Conservation (phyloP, 2,797 vertebrate genomes). For the Furcifer pardalis region DNA sequence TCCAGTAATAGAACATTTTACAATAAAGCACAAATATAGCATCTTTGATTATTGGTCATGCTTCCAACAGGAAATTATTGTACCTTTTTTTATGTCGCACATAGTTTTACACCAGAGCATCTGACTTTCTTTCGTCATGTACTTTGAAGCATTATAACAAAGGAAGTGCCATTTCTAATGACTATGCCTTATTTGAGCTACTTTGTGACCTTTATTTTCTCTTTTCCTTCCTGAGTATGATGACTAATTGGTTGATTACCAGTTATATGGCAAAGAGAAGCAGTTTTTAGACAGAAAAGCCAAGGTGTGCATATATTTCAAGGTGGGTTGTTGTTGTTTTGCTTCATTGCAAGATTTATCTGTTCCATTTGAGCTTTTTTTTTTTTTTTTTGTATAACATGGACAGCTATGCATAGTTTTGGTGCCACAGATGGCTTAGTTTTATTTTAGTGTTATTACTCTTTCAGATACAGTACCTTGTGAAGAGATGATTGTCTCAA, state of each 20-base stretch:
- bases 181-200: constrained; percentile 11
- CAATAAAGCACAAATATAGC: constrained; percentile 21
- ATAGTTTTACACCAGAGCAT: constrained; percentile 4
- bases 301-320: background rate
- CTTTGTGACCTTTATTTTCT: constrained; percentile 13
- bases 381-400: constrained; percentile 12
- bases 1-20: constrained; percentile 22
- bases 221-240: background rate
- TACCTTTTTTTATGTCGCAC: background rate
- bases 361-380: background rate
- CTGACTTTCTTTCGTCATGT: background rate
- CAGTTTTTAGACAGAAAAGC: background rate
- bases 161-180: constrained; percentile 18
- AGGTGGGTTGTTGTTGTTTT: background rate
- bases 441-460: background rate
- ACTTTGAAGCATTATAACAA: constrained; percentile 9
- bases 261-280: constrained; percentile 9
- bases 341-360: background rate
- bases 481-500: background rate
- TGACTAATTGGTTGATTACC: constrained; percentile 23
- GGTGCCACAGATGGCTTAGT: background rate
- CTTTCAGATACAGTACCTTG: background rate
- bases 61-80: constrained; percentile 13
- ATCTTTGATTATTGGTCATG: constrained; percentile 10
- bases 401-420: background rate